Evolutionary conservation across 1,140 invertebrate species (phyloP), one percentile per base, ranked within the genome.

Genomic region (Drosophila suzukii): DNA sequence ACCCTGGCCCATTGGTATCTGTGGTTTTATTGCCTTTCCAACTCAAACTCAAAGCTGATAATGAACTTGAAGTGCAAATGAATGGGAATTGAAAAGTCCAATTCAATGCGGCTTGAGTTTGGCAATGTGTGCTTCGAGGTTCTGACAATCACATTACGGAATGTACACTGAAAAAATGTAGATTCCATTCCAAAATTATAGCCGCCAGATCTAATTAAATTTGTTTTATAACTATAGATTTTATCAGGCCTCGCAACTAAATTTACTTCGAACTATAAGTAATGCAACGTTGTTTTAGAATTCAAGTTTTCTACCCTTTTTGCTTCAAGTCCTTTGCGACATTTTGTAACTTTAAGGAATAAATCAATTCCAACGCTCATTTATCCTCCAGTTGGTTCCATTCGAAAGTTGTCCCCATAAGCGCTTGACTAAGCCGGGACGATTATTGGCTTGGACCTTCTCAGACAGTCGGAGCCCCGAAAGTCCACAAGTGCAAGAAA

Each of bases 1-100:
- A 76, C 20, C 39, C 17, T 20, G 27, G 36, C 32, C 60, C 49
- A 46, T n/a, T 32, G 30, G 27, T 30, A 30, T 36, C 32, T n/a
- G 65, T 34, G 43, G 12, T 50, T 72, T 72, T 71, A 71, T 71
- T 71, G 51, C 53, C 55, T 71, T 71, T 43, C 41, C n/a, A 43
- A 78, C 68, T 78, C 44, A 49, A 73, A 74, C 57, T 49, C 51
- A 46, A 30, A 66, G 49, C 53, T 72, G 63, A 78, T 78, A 75
- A 71, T 85, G 78, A 85, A 85, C 81, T 81, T 85, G 75, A 70
- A 75, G 54, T 58, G 60, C 30, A 66, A 55, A 54, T 53, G 46
- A 74, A 58, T 75, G 71, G 38, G 60, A 74, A 67, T 49, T 55
- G 60, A 54, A 75, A 56, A 51, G 36, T 15, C n/a, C 11, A 38